phyloP scores from a whole-genome alignment of 2,797 vertebrate species.

The Coreius guichenoti region DNA sequence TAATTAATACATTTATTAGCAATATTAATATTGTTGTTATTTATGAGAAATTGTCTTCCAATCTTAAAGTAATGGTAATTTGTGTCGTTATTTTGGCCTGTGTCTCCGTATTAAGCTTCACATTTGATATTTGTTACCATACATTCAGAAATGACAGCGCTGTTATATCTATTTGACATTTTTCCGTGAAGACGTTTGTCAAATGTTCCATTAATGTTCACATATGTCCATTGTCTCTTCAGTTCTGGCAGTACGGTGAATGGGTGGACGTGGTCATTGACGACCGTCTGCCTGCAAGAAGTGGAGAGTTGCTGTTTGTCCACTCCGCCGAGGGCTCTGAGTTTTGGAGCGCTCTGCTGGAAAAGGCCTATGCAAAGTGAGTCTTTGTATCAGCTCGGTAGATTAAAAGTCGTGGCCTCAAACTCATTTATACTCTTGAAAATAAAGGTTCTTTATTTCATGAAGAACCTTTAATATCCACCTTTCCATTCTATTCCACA shows the following conservation, averaged over 20 bases:
- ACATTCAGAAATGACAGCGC: neutral
- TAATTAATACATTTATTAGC: neutral
- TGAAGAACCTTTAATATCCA: no score
- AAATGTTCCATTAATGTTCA: neutral
- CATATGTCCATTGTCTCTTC: neutral
- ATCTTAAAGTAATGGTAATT: neutral
- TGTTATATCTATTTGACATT: neutral
- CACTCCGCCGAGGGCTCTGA: constrained; percentile 80
- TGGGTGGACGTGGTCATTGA: constrained; percentile 87
- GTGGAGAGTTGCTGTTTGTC: constrained; percentile 81
- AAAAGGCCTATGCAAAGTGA: constrained; percentile 89
- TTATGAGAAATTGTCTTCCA: neutral
- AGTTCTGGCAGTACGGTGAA: constrained; percentile 88
- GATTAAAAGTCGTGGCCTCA: neutral
- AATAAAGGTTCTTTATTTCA: no score
- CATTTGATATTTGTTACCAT: neutral
- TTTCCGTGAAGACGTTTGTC: neutral
- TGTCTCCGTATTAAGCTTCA: neutral
- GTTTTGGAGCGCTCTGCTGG: constrained; percentile 85
- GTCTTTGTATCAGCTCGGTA: constrained; percentile 41
- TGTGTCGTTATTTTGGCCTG: neutral
- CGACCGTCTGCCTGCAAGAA: constrained; percentile 82
- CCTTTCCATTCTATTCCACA: no score
- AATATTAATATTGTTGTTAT: neutral
- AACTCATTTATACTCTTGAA: neutral